A percentile compares a stretch with the other conserved stretches of the same genome.
These are phyloP conservation scores for Crenuchus spilurus DNA, from an alignment of 2,797 vertebrate species.

Conservation along the genomic window DNA sequence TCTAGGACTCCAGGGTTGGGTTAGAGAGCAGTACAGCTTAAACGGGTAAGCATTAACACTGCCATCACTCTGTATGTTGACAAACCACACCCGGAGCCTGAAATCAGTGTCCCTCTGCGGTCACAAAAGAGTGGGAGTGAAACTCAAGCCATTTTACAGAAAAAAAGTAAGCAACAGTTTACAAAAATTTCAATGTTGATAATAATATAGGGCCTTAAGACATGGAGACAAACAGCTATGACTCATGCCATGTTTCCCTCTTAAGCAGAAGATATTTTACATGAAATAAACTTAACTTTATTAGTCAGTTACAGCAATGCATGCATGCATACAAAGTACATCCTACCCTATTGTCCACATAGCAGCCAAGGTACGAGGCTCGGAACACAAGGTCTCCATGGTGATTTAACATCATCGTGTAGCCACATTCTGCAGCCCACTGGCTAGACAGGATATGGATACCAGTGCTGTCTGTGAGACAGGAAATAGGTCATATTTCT, in stretches of 20 bases:
- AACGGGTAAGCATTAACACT: slow-evolving; percentile 58
- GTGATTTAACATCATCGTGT: slow-evolving; percentile 55
- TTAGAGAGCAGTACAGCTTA: slow-evolving; percentile 65
- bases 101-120: slow-evolving; percentile 68
- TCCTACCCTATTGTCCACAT: slow-evolving; percentile 63
- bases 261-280: background rate
- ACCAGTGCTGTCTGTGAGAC: slow-evolving; percentile 58
- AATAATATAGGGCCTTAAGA: background rate
- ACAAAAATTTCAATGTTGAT: too few relatives aligned
- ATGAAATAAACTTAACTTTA: background rate
- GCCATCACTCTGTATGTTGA: slow-evolving; percentile 61
- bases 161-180: too few relatives aligned
- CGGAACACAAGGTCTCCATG: slow-evolving; percentile 67
- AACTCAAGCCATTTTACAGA: background rate
- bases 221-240: background rate
- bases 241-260: background rate
- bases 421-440: slow-evolving; percentile 67
- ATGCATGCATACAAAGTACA: background rate
- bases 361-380: slow-evolving; percentile 73
- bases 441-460: slow-evolving; percentile 54
- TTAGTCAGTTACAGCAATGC: background rate
- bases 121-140: background rate
- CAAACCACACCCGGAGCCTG: slow-evolving; percentile 67
- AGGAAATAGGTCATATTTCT: slow-evolving; percentile 20
- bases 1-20: slow-evolving; percentile 63